Conservation (phyloP, 64 coral and sea anemone genomes). For the Astreopora myriophthalma region DNA sequence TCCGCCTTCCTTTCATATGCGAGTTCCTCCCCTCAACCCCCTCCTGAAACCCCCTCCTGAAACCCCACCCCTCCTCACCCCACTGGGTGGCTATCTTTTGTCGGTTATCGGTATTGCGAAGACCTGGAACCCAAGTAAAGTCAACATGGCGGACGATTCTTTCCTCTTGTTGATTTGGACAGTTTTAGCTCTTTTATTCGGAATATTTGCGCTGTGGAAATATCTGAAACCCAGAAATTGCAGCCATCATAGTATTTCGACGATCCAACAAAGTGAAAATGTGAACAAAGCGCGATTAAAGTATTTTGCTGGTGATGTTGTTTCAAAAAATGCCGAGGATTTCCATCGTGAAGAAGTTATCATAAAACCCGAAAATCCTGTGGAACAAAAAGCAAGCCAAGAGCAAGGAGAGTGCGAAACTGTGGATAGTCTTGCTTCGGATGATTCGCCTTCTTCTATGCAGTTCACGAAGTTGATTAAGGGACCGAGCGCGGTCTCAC, state of each 20-base stretch:
- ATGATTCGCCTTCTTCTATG: background rate
- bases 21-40: too few species aligned
- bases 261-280: background rate
- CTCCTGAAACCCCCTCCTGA: too few species aligned
- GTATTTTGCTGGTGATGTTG: conserved; percentile 14
- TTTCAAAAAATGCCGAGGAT: background rate
- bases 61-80: too few species aligned
- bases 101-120: too few species aligned
- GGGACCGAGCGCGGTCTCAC: background rate
- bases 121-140: background rate
- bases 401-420: background rate
- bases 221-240: background rate
- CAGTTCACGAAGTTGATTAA: background rate
- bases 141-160: conserved; percentile 9
- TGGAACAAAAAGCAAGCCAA: background rate
- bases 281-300: conserved; percentile 5
- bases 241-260: background rate
- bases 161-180: conserved; percentile 13
- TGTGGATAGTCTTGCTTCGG: background rate
- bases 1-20: too few species aligned
- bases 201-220: conserved; percentile 25
- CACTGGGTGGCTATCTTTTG: too few species aligned
- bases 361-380: background rate
- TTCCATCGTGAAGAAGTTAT: background rate
- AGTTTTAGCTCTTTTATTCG: conserved; percentile 19